A percentile compares a stretch with the other conserved stretches of the same genome.
These are phyloP conservation scores for Salminus brasiliensis DNA, from an alignment of 2,113 vertebrate genomes.

Conservation along the genomic window DNA sequence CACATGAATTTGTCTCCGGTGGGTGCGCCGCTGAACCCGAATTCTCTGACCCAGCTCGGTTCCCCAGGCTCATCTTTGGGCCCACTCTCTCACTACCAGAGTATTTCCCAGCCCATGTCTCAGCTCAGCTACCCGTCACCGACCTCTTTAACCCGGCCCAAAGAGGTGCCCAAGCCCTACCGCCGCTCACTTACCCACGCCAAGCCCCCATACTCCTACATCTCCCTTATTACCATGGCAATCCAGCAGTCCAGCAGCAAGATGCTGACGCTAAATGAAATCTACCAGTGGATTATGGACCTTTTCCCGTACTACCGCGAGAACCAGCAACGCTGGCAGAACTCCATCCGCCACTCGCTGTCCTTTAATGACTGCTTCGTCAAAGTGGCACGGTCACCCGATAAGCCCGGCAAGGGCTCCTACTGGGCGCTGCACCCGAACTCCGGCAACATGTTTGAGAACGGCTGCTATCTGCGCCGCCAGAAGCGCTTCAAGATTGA, in stretches of 20 bases:
- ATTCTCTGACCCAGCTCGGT: conserved; percentile 75
- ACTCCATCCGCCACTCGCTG: conserved; percentile 90
- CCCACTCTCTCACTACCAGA: conserved; percentile 80
- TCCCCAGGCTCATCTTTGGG: conserved; percentile 71
- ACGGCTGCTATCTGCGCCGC: conserved; percentile 88
- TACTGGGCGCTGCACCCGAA: conserved; percentile 92
- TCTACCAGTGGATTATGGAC: conserved; percentile 97
- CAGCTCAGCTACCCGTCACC: conserved; percentile 77
- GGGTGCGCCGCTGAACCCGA: conserved; percentile 74
- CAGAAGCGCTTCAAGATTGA: conserved; percentile 93
- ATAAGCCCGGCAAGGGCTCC: conserved; percentile 90
- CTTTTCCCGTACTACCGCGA: conserved; percentile 91
- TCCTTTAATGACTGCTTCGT: conserved; percentile 94
- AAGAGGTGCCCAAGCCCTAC: conserved; percentile 84
- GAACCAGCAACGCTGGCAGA: conserved; percentile 94
- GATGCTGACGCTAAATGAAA: conserved; percentile 92
- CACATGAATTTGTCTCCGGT: conserved; percentile 80
- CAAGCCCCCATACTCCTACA: conserved; percentile 91
- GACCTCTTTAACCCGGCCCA: conserved; percentile 72
- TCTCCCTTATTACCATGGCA: conserved; percentile 94
- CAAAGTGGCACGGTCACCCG: conserved; percentile 87
- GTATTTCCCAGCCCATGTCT: conserved; percentile 77
- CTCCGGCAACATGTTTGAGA: conserved; percentile 93
- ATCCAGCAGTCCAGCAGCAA: conserved; percentile 90
- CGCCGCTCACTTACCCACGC: conserved; percentile 87